Evolutionary conservation across 2,797 vertebrate species (phyloP).

Genomic region (Alfaro cultratus): DNA sequence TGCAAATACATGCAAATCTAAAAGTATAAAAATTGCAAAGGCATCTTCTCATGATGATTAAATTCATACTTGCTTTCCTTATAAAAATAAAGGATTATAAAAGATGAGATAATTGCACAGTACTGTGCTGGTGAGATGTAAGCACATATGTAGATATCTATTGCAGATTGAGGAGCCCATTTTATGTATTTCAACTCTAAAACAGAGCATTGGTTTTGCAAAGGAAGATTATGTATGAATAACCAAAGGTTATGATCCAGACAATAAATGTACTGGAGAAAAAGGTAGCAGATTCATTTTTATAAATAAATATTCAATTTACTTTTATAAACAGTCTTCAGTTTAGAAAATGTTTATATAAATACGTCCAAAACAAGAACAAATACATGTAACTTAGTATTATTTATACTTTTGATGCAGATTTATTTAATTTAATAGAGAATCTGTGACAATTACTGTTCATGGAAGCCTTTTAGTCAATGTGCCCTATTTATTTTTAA

Average conservation of each 20-base stretch:
- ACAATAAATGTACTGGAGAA: not conserved
- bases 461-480: too few species aligned
- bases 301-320: not conserved
- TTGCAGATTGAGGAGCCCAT: not conserved
- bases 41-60: not conserved
- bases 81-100: not conserved
- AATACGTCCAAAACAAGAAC: not conserved
- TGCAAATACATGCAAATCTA: too few species aligned
- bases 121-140: not conserved
- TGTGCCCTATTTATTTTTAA: too few species aligned
- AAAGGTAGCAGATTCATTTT: not conserved
- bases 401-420: too few species aligned
- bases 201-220: not conserved
- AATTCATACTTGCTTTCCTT: not conserved
- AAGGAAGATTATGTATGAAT: not conserved
- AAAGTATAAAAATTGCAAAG: too few species aligned
- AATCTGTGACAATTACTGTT: too few species aligned
- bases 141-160: not conserved
- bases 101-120: not conserved
- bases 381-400: not conserved
- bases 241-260: not conserved
- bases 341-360: not conserved
- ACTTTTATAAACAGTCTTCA: not conserved
- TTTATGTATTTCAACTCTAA: not conserved
- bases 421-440: too few species aligned